Percentiles rank a stretch among this genome's conserved stretches.
Conservation (phyloP, 2,113 vertebrate species). For the Lepus timidus region DNA sequence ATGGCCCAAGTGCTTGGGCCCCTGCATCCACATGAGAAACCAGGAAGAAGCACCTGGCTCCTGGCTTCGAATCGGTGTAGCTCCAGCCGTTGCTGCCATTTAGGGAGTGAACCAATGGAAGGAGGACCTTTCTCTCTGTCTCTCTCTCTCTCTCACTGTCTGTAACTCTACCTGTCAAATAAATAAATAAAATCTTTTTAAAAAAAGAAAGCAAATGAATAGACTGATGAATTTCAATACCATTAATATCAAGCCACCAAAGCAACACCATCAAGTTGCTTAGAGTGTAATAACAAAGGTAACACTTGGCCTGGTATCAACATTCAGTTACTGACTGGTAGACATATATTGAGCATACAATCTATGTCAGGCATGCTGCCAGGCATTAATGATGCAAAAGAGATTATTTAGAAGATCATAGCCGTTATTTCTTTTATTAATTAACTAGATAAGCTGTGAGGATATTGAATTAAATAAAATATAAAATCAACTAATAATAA, state of each 20-base stretch:
- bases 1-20: too few species aligned
- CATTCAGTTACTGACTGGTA: neutral
- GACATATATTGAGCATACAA: neutral
- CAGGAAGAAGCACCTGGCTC: too few species aligned
- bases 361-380: neutral
- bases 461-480: conserved; percentile 21
- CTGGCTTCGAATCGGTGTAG: too few species aligned
- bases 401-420: neutral
- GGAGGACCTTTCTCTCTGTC: too few species aligned
- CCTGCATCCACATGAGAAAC: too few species aligned
- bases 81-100: too few species aligned
- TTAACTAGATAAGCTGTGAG: neutral
- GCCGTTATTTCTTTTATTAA: neutral
- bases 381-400: neutral
- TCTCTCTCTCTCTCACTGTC: too few species aligned
- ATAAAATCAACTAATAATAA: neutral
- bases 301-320: neutral
- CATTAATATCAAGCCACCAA: neutral
- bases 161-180: too few species aligned
- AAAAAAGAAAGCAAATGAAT: neutral
- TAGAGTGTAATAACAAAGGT: neutral
- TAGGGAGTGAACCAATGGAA: too few species aligned
- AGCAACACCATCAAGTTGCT: neutral
- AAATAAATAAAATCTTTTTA: too few species aligned
- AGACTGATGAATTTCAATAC: neutral